Evolutionary conservation across 1,140 invertebrate species (phyloP).

Genomic region (Conopomorpha cramerella): DNA sequence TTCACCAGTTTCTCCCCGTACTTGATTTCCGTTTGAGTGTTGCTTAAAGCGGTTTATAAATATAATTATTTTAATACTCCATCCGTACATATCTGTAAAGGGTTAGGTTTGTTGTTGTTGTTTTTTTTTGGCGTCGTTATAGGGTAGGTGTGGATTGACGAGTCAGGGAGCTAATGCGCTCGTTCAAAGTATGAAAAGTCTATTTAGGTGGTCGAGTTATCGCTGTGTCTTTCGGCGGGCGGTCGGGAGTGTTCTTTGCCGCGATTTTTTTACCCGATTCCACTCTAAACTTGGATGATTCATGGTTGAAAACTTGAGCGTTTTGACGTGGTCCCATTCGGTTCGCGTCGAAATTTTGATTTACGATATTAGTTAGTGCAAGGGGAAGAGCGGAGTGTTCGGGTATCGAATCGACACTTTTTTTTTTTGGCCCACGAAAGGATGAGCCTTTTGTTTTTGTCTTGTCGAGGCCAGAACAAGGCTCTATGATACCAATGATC

Average conservation of each 20-base stretch:
- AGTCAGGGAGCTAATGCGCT: constrained; percentile 44
- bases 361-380: not conserved
- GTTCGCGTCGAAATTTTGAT: not conserved
- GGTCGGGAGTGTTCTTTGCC: constrained; percentile 17
- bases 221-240: constrained; percentile 28
- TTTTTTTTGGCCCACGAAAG: not conserved
- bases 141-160: constrained; percentile 10
- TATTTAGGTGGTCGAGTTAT: constrained; percentile 36
- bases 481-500: no score
- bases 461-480: no score
- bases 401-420: no score
- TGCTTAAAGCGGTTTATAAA: not conserved
- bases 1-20: constrained; percentile 9
- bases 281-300: constrained; percentile 16
- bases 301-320: constrained; percentile 13
- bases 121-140: not conserved
- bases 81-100: no score
- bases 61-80: no score
- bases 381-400: no score
- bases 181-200: constrained; percentile 33
- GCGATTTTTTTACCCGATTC: constrained; percentile 12
- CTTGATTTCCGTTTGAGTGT: not conserved
- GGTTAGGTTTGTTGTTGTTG: no score
- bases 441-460: not conserved
- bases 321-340: not conserved